A percentile compares a stretch with the other conserved stretches of the same genome.
These are phyloP conservation scores for Arenaria interpres DNA, from an alignment of 2,113 vertebrate species.

Conservation along the genomic window DNA sequence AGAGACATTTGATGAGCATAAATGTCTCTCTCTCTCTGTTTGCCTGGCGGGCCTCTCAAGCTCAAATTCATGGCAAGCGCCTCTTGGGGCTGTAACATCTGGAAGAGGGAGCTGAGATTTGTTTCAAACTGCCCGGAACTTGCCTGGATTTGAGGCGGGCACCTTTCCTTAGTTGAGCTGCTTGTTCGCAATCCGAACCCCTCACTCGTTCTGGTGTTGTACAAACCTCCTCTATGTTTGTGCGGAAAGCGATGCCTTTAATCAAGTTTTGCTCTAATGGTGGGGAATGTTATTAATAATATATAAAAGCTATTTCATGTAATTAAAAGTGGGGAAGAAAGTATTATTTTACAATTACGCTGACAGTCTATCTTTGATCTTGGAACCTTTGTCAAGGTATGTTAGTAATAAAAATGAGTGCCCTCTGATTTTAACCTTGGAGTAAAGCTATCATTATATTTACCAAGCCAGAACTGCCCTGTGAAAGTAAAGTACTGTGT, in stretches of 20 bases:
- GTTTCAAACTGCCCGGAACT: neutral
- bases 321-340: conserved; percentile 43
- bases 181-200: neutral
- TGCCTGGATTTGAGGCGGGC: neutral
- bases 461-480: conserved; percentile 26
- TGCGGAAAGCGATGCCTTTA: neutral
- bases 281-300: neutral
- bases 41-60: neutral
- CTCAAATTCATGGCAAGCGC: neutral
- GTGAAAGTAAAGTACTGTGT: neutral
- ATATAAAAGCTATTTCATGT: conserved; percentile 5
- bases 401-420: neutral
- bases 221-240: neutral
- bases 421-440: neutral
- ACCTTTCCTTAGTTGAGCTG: neutral
- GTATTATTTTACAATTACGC: conserved; percentile 46
- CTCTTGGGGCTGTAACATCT: neutral
- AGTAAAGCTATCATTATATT: conserved; percentile 38
- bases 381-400: conserved; percentile 32
- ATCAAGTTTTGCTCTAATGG: conserved; percentile 8
- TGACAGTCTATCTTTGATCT: conserved; percentile 38
- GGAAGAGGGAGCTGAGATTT: neutral
- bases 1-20: neutral
- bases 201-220: neutral
- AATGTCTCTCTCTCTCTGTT: neutral